Conservation (phyloP, 2,113 vertebrate genomes). For the Rhinogobius similis region DNA sequence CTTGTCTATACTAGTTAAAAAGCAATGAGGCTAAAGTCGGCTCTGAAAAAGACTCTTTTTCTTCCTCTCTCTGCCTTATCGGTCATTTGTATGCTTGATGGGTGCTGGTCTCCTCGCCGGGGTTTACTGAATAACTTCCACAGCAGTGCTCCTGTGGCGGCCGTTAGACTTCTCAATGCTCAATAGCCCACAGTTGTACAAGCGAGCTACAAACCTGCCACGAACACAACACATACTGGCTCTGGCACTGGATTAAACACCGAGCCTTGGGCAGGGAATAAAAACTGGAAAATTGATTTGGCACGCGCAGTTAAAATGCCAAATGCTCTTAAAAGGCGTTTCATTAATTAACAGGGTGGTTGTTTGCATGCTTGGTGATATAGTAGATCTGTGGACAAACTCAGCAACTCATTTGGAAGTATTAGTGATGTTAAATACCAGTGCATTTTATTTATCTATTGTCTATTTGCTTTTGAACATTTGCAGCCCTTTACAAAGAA, state of each 20-base stretch:
- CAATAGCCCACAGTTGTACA: conserved; percentile 33
- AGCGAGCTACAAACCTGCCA: conserved; percentile 35
- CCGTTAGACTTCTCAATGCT: conserved; percentile 12
- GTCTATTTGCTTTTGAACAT: too few relatives aligned
- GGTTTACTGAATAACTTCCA: conserved; percentile 32
- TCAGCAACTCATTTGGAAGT: not conserved
- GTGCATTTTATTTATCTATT: too few relatives aligned
- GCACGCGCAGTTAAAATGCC: conserved; percentile 54
- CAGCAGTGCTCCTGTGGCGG: conserved; percentile 20
- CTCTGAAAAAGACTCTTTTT: not conserved
- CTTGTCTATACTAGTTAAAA: conserved; percentile 19
- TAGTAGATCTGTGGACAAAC: conserved; percentile 29
- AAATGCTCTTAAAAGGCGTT: conserved; percentile 65
- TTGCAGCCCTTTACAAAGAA: too few relatives aligned
- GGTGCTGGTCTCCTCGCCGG: conserved; percentile 5
- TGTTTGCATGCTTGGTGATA: conserved; percentile 29
- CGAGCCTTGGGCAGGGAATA: conserved; percentile 55
- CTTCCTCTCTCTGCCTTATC: conserved; percentile 5
- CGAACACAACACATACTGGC: conserved; percentile 26
- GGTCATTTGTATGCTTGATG: conserved; percentile 38
- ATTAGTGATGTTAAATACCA: conserved; percentile 11
- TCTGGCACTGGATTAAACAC: conserved; percentile 50
- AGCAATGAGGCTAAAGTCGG: conserved; percentile 1
- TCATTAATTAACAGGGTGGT: conserved; percentile 63
- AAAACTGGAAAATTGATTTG: conserved; percentile 65